phyloP scores from a whole-genome alignment of 2,888 invertebrate species.

The Callyntrura sp. region DNA sequence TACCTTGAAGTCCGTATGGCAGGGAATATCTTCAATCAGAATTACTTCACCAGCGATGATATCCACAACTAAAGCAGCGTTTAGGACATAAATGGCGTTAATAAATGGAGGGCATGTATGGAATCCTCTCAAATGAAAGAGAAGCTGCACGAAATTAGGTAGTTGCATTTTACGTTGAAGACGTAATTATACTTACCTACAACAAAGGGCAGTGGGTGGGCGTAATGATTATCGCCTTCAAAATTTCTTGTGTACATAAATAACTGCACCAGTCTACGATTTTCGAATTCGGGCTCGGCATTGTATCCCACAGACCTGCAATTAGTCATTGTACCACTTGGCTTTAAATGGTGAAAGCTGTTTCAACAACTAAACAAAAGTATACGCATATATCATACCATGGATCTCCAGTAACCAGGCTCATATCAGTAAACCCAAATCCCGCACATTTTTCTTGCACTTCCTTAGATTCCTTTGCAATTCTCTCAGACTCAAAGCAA shows the following conservation, averaged over 20 bases:
- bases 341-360: background rate
- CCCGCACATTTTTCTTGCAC: slow-evolving; percentile 75
- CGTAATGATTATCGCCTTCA: slow-evolving; percentile 81
- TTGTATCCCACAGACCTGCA: slow-evolving; percentile 81
- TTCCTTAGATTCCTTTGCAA: slow-evolving; percentile 70
- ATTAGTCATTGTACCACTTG: no score
- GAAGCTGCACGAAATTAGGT: no score
- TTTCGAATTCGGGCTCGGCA: slow-evolving; percentile 80
- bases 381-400: slow-evolving; percentile 69
- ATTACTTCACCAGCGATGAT: slow-evolving; percentile 77
- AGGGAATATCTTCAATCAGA: slow-evolving; percentile 80
- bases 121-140: slow-evolving; percentile 31
- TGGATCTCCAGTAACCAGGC: slow-evolving; percentile 81
- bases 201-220: slow-evolving; percentile 81
- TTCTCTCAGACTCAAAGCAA: slow-evolving; percentile 75
- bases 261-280: slow-evolving; percentile 78
- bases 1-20: slow-evolving; percentile 71
- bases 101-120: no score
- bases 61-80: slow-evolving; percentile 79
- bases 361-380: background rate
- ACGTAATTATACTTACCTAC: slow-evolving; percentile 58
- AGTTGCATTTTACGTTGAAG: background rate
- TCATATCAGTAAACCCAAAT: slow-evolving; percentile 77
- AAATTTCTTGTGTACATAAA: slow-evolving; percentile 81
- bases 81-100: background rate